phyloP scores from a whole-genome alignment of 2,888 invertebrate genomes.

The Portevinia maculata region DNA sequence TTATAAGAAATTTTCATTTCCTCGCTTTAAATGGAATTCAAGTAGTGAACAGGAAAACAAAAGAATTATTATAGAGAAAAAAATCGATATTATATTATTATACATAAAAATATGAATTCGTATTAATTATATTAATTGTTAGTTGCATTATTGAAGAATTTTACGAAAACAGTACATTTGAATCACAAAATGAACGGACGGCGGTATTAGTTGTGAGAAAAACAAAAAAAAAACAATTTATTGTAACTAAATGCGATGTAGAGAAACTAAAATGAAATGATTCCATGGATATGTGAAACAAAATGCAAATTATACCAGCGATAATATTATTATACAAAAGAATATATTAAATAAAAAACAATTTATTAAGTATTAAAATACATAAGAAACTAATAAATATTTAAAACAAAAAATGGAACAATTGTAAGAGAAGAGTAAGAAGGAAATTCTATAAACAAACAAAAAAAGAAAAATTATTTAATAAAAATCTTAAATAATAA shows the following conservation, averaged over 20 bases:
- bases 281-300: constrained; percentile 67
- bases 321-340: constrained; percentile 71
- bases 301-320: constrained; percentile 74
- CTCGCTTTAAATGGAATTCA: constrained; percentile 74
- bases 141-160: constrained; percentile 63
- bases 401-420: constrained; percentile 62
- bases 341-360: constrained; percentile 53
- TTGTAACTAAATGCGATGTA: constrained; percentile 48
- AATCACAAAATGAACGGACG: constrained; percentile 39
- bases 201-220: constrained; percentile 40
- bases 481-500: constrained; percentile 69
- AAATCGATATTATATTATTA: constrained; percentile 68
- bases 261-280: constrained; percentile 35
- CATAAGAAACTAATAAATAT: constrained; percentile 46
- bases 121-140: constrained; percentile 69
- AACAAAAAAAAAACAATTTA: constrained; percentile 19
- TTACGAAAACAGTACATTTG: constrained; percentile 43
- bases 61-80: constrained; percentile 35
- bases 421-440: constrained; percentile 64
- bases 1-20: constrained; percentile 60
- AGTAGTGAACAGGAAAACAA: constrained; percentile 52
- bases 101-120: constrained; percentile 66
- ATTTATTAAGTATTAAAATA: constrained; percentile 48
- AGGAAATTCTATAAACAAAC: constrained; percentile 61
- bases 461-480: constrained; percentile 61